Evolutionary conservation across 2,888 invertebrate species (phyloP), one percentile per base, ranked within the genome.

Genomic region (Ichneumon xanthorius): DNA sequence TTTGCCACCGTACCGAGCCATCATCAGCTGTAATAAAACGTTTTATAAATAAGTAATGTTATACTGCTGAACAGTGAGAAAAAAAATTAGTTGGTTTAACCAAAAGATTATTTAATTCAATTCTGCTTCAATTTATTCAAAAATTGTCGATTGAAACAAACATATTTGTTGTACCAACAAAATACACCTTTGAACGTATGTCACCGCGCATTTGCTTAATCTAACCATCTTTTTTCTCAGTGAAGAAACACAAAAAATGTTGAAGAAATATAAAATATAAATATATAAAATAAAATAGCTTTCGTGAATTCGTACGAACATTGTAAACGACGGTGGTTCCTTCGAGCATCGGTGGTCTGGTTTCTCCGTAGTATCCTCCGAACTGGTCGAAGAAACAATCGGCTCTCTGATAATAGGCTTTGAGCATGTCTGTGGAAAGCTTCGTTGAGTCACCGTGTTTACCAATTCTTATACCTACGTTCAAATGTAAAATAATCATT

Each of bases 371-470:
- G 37, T 81, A 80, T 30, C 65, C 45, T 45, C 77, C 70, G 48
- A 84, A 84, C 40, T 84, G 84, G 11, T 80, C 26, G 30, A 81
- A 9, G 22, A 84, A 84, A 53, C 84, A 84, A 33, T 72, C 58
- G n/a, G 80, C 77, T 63, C 77, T 75, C 37, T 84, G 37, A 55
- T 77, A 72, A 67, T 72, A 84, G 37, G 68, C 37, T 45, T 80
- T 55, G 7, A 65, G 40, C 16, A 81, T 76, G 11, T 45, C 33
- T 30, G 71, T 22, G 3, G 75, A 61, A 3, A 80, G 30, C 58
- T 48, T 37, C 4, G 73, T 48, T 26, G 58, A 3, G 14, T 55
- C 65, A 7, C 48, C 75, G 26, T 65, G 4, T 19, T n/a, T 19
- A 11, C 72, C 72, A 0, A 33, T 1, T 26, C 0, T 4, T 22